phyloP scores from a whole-genome alignment of 2,113 vertebrate genomes.

The Bos indicus region DNA sequence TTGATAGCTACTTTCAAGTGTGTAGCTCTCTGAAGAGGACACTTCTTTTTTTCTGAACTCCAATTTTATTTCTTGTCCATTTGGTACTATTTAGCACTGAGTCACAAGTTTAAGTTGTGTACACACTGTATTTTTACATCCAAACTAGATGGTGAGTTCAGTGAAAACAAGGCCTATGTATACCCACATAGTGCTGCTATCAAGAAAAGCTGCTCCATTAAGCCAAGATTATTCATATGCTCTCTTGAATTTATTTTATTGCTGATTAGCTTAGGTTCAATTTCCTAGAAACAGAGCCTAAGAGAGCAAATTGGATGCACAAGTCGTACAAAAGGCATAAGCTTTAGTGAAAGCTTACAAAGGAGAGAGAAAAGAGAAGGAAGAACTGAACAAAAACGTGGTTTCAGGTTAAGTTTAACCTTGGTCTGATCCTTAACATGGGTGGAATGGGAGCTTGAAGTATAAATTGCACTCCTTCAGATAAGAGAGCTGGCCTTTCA shows the following conservation, averaged over 20 bases:
- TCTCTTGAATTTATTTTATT: constrained; percentile 1
- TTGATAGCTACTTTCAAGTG: background rate
- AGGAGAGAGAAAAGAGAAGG: background rate
- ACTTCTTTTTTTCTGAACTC: background rate
- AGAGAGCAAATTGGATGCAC: background rate
- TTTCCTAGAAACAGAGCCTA: background rate
- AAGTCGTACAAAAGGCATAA: background rate
- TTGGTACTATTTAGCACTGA: background rate
- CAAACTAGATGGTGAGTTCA: background rate
- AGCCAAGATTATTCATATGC: background rate
- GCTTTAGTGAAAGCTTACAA: background rate
- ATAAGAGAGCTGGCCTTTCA: background rate
- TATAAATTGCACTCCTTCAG: background rate
- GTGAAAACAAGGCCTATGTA: background rate
- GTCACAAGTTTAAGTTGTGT: background rate
- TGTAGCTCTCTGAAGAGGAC: background rate
- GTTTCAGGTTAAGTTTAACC: background rate
- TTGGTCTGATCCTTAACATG: background rate
- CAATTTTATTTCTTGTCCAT: background rate
- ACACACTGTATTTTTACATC: background rate
- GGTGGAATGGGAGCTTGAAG: background rate
- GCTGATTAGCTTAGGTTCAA: background rate
- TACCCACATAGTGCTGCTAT: background rate
- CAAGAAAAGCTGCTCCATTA: background rate
- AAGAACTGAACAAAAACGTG: background rate